Conservation (phyloP, 2,797 vertebrate species). For the Bucorvus abyssinicus region DNA sequence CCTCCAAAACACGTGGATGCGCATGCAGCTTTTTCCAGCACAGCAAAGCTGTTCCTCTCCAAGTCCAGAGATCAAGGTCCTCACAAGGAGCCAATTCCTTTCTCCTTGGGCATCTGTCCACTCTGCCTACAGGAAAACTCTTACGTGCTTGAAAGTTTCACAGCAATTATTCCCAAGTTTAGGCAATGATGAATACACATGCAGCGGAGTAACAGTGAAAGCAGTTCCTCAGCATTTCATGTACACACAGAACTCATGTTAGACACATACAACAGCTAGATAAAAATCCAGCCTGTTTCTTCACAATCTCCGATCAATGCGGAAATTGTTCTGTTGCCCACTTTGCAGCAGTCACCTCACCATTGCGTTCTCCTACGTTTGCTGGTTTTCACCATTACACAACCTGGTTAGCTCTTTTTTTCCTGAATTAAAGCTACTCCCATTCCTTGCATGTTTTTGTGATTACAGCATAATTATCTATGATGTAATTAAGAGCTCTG, state of each 20-base stretch:
- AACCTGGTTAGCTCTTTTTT: not conserved
- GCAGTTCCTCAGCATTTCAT: not conserved
- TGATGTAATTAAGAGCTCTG: constrained; percentile 49
- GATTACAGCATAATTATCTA: constrained; percentile 23
- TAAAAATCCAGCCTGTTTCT: constrained; percentile 17
- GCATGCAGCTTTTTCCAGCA: constrained; percentile 32
- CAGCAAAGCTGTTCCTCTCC: not conserved
- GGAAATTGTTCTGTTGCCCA: not conserved
- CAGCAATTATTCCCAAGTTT: constrained; percentile 6
- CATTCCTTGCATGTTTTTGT: constrained; percentile 49
- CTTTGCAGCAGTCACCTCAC: not conserved
- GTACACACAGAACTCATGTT: not conserved
- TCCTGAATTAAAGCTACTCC: constrained; percentile 37
- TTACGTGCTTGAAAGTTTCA: not conserved
- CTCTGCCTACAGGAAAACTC: constrained; percentile 19
- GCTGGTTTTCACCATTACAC: constrained; percentile 36
- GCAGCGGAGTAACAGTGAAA: not conserved
- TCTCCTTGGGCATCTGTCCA: not conserved
- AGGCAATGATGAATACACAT: not conserved
- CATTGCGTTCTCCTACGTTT: not conserved
- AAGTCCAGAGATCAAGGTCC: not conserved
- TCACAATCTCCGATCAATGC: not conserved
- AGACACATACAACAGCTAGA: not conserved
- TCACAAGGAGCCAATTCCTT: not conserved
- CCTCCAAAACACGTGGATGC: constrained; percentile 30